phyloP scores from a whole-genome alignment of 2,888 invertebrate genomes.

The Idaea straminata region DNA sequence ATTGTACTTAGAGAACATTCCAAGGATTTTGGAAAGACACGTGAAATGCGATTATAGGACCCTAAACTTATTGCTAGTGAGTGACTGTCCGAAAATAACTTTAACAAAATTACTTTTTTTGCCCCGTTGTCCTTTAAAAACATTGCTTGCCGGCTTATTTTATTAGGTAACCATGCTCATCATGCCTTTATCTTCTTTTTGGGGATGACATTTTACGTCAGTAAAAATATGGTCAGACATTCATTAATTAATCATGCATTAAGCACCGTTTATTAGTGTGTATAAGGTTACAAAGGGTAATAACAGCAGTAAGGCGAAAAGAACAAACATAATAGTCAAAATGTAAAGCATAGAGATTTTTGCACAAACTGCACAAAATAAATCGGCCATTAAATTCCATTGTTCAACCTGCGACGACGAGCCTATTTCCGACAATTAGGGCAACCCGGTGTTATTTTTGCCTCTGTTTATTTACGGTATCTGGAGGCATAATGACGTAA shows the following conservation, averaged over 20 bases:
- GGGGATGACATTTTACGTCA: background rate
- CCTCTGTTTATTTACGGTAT: conserved; percentile 41
- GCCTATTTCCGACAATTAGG: conserved; percentile 47
- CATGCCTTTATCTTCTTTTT: background rate
- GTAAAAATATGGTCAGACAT: too few species aligned
- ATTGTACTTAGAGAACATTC: background rate
- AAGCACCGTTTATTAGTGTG: too few species aligned
- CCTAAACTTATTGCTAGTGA: background rate
- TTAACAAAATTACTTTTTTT: too few species aligned
- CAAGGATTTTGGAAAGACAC: background rate
- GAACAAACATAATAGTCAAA: background rate
- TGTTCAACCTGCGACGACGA: conserved; percentile 26
- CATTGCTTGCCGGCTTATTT: background rate
- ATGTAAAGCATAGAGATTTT: background rate
- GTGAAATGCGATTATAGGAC: background rate
- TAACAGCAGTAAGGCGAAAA: too few species aligned
- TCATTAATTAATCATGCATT: too few species aligned
- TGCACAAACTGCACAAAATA: conserved; percentile 2
- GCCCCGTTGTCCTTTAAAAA: too few species aligned
- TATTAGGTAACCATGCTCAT: background rate
- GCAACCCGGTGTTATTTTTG: conserved; percentile 47
- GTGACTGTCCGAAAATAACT: background rate
- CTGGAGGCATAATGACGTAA: conserved; percentile 39
- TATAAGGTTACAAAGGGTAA: too few species aligned
- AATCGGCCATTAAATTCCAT: conserved; percentile 15